Base-by-base conservation (phyloP, 2,797 vertebrate genomes). In the Tapera naevia region DNA sequence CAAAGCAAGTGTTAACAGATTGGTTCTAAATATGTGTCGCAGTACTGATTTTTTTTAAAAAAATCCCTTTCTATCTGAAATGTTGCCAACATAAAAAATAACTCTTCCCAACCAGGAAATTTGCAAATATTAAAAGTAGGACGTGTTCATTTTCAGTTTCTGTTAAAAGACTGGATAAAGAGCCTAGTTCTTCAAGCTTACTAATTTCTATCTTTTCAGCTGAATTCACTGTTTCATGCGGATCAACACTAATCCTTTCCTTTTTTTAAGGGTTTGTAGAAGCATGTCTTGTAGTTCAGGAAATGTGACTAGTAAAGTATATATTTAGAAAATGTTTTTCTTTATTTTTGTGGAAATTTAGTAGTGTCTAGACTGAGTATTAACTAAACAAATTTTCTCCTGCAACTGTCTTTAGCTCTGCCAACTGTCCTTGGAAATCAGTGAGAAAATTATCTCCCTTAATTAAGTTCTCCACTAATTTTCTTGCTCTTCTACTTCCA, bases 121-220 rank as follows among this genome's bases (percentile, higher is more conserved):
- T 17, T 72, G 10, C 22, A 88, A 88, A 58, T 73, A 90, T 39
- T 84, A 88, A n/a, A 88, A 84, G 51, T 22, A 86, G 58, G 32
- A 78, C 79, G 37, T 81, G 73, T 87, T 93, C n/a, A 84, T 81
- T 92, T 94, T 69, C 70, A 75, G 80, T 79, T 94, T 86, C 75
- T 75, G 50, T 81, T 91, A 69, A 86, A 79, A 86, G 35, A 66
- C 15, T 75, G 30, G 33, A 88, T 78, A 71, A 93, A 84, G 50
- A 80, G 17, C 23, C 33, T 27, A 72, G 5, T 35, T 80, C 30
- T 62, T 85, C 37, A 81, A 88, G 17, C 30, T 45, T 25, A 67
- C 60, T 65, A 0, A 69, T 62, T 81, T 90, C 9, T 53, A 14
- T 30, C 46, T 84, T 93, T 91, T 87, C 57, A 91, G 54, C 25